Evolutionary conservation across 2,888 invertebrate genomes (phyloP), one percentile per base, ranked within the genome.

Genomic region (Temnothorax unifasciatus): DNA sequence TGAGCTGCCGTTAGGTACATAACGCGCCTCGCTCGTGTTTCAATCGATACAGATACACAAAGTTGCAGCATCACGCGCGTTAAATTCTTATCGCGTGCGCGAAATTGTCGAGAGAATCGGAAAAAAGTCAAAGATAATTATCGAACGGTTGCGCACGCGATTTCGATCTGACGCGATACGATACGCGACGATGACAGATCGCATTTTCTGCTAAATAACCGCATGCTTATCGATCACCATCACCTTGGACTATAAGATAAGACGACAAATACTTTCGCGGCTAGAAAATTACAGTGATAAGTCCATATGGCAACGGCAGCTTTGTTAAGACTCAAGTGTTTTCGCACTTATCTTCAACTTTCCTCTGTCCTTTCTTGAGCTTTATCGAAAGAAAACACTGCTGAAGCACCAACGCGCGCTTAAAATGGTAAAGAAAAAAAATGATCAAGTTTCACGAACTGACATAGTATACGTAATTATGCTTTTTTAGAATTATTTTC

Each of bases 301-400:
- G 57, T 38, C 34, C n/a, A 38, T 47, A 21, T 13, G 18, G 15
- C 21, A 47, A 21, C n/a, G 18, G 15, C 34, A 47, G 38, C 25
- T 59, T 71, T 57, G 73, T 88, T 83, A 52, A 47, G 59, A n/a
- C 3, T 9, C 61, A 68, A 88, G 85, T 88, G 79, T 83, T 86
- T 88, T 77, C 69, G 25, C 38, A 82, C 77, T 59, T 52, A 47
- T 66, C 38, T 64, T 71, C 29, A 29, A 82, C 44, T 41, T 75
- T 50, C 29, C 71, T 41, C 52, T 21, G 41, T 34, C 25, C 57
- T 47, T 68, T 61, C 85, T 57, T 63, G 71, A 63, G 76, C 79
- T 81, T 66, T 59, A 69, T 81, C 71, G 83, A 77, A 82, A 54
- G 75, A 85, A 89, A 89, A 89, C 82, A 84, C 47, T 11, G 29